Conservation (phyloP, 2,888 invertebrate species). For the Platycheirus rosarum region DNA sequence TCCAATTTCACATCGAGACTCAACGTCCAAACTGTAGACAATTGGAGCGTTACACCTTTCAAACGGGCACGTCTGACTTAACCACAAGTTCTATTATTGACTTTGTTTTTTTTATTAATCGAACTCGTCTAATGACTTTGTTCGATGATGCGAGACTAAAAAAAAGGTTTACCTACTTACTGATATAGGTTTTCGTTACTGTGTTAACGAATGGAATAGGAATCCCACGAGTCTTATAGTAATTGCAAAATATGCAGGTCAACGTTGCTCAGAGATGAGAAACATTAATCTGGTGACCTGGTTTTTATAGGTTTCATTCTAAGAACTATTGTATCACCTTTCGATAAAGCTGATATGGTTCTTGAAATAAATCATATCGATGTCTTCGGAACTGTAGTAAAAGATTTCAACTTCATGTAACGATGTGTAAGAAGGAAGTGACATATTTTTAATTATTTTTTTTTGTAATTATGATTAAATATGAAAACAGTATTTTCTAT, state of each 20-base stretch:
- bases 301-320: conserved; percentile 10
- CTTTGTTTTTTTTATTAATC: conserved; percentile 11
- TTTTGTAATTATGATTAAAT: no score
- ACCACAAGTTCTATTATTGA: conserved; percentile 12
- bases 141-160: conserved; percentile 19
- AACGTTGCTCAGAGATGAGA: conserved; percentile 22
- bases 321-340: neutral
- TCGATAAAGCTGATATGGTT: no score
- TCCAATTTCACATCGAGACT: conserved; percentile 54
- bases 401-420: no score
- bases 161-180: neutral
- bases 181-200: conserved; percentile 28
- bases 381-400: no score
- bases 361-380: no score
- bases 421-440: no score
- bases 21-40: conserved; percentile 39
- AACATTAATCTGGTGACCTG: conserved; percentile 37
- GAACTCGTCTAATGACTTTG: conserved; percentile 40
- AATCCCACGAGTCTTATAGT: conserved; percentile 56
- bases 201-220: conserved; percentile 19
- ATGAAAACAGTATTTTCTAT: no score
- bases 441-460: no score
- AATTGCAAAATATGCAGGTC: conserved; percentile 49
- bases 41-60: conserved; percentile 67
- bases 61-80: conserved; percentile 35